Conservation (phyloP, 1,140 invertebrate species). For the Dryas iulia region DNA sequence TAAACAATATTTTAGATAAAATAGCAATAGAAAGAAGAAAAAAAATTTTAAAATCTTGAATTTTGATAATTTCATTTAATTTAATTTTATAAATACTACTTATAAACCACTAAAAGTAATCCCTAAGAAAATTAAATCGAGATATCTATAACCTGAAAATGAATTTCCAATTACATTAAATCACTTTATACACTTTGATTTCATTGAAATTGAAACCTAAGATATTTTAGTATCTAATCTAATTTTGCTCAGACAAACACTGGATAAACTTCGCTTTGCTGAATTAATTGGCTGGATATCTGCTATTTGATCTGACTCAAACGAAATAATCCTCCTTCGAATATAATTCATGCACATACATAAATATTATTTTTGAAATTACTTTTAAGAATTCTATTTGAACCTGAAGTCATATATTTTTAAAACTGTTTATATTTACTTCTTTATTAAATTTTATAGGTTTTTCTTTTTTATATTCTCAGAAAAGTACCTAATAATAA, state of each 20-base stretch:
- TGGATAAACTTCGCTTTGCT: constrained; percentile 40
- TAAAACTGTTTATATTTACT: too few relatives aligned
- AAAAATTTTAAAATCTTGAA: too few relatives aligned
- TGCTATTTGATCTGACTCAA: constrained; percentile 35
- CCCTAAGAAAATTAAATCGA: too few relatives aligned
- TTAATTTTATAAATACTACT: too few relatives aligned
- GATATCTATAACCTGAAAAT: not conserved
- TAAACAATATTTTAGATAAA: too few relatives aligned
- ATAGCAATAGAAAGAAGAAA: too few relatives aligned
- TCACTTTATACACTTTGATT: constrained; percentile 23
- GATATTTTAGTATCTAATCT: constrained; percentile 38
- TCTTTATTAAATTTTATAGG: too few relatives aligned
- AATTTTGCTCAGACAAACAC: constrained; percentile 41
- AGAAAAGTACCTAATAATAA: too few relatives aligned
- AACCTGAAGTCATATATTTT: too few relatives aligned
- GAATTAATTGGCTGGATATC: constrained; percentile 56
- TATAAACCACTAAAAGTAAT: too few relatives aligned
- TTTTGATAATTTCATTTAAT: too few relatives aligned
- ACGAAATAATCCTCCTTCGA: constrained; percentile 28
- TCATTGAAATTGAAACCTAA: constrained; percentile 33
- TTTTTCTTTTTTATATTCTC: too few relatives aligned
- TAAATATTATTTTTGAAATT: not conserved
- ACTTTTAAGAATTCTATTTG: not conserved
- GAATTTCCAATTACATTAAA: constrained; percentile 22
- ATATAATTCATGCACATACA: not conserved